Base-by-base conservation (phyloP, 1,140 invertebrate genomes). In the Zophobas atratus region DNA sequence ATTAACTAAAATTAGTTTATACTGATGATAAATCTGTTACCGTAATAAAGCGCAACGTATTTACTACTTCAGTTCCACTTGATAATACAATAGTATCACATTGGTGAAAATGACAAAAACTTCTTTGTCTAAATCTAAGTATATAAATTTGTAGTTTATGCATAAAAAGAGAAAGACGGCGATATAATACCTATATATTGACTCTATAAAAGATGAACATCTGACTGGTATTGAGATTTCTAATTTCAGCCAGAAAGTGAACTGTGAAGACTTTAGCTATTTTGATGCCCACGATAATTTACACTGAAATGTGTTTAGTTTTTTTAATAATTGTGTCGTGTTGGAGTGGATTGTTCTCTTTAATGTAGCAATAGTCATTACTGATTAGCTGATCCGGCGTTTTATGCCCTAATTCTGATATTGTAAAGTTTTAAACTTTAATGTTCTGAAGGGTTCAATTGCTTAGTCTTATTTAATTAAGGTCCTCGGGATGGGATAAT, bases 391-490 rank as follows among this genome's bases (percentile, higher is more conserved):
- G 36, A 60, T 60, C 56, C 35, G 56, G 36, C 56, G 35, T 39
- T 60, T 60, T 60, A 60, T 60, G 36, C 5, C 2, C n/a, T 8
- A 35, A 60, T 53, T 6, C 56, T 8, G 35, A 60, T 60, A 60
- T 60, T 60, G 56, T 8, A 38, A 38, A 60, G 56, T 35, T 60
- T 60, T 57, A 57, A 57, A 57, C 20, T 20, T 46, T 34, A 57
- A 57, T 57, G 55, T 6, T n/a, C 6, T 39, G 20, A 35, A 60
- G 56, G 56, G 56, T 60, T 36, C 56, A 60, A 60, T 60, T 60
- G 56, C 56, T 57, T 60, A 60, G 56, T 60, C 56, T 60, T 60
- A 60, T 60, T 60, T 60, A 60, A 60, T 60, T 60, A 60, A 60
- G 56, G 56, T 60, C 36, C 36, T 33, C 32, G 56, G 56, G 35